Conservation (phyloP, 2,797 vertebrate species). For the Denticeps clupeoides region DNA sequence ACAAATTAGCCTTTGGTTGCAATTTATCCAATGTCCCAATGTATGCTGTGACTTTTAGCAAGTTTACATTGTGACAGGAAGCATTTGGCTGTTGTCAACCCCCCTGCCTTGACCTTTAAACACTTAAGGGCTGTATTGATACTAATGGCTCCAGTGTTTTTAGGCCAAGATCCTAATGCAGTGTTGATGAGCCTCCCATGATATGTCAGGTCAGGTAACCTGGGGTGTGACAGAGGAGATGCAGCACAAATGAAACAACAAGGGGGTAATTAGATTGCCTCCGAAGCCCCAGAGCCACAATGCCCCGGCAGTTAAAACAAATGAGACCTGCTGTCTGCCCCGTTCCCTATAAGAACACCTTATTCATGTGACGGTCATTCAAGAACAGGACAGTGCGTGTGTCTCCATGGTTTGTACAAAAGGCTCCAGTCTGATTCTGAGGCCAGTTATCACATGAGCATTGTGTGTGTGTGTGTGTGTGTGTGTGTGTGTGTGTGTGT, state of each 20-base stretch:
- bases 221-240: too few relatives aligned
- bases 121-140: neutral
- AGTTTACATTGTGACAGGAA: neutral
- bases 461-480: constrained; percentile 1
- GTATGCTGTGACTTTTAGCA: neutral
- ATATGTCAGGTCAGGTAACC: too few relatives aligned
- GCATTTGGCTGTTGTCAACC: neutral
- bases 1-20: too few relatives aligned
- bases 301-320: too few relatives aligned
- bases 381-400: neutral
- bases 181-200: too few relatives aligned
- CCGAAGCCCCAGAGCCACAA: too few relatives aligned
- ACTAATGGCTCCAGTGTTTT: neutral
- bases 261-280: neutral
- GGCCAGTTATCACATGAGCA: neutral
- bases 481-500: constrained; percentile 2
- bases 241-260: neutral
- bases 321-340: too few relatives aligned
- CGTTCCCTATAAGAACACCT: too few relatives aligned
- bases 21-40: neutral
- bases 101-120: neutral
- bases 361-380: too few relatives aligned
- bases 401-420: constrained; percentile 20
- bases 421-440: neutral
- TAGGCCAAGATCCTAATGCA: too few relatives aligned